These are phyloP conservation scores for Parus major DNA, from an alignment of 2,113 vertebrate genomes.

Conservation along the genomic window DNA sequence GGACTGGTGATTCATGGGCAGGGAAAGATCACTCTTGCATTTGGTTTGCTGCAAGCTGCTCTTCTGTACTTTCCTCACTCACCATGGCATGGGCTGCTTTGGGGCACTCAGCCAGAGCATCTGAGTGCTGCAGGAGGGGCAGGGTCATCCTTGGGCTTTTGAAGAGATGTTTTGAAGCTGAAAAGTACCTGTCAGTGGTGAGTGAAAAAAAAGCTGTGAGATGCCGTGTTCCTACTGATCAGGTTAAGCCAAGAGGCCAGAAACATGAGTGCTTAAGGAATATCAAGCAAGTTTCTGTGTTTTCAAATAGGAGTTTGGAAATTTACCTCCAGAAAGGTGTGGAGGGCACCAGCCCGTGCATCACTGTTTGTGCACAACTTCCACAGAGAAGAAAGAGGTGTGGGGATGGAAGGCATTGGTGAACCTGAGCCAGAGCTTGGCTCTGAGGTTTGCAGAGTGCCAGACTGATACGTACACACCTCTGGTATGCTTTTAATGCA, in stretches of 20 bases:
- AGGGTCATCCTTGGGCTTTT: neutral
- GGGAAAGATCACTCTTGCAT: neutral
- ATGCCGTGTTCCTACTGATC: neutral
- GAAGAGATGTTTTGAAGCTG: neutral
- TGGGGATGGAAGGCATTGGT: neutral
- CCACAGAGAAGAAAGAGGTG: accelerated
- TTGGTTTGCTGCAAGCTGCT: neutral
- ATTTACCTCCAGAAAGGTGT: neutral
- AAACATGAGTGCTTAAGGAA: neutral
- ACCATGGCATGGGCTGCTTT: accelerated
- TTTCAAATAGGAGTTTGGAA: neutral
- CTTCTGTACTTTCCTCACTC: neutral
- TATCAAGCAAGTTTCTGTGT: neutral
- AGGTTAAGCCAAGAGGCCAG: neutral
- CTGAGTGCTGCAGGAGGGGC: neutral
- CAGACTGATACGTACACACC: neutral
- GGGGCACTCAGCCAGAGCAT: neutral
- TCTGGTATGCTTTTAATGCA: neutral
- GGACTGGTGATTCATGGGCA: neutral
- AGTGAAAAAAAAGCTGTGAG: neutral
- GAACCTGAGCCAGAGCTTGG: neutral
- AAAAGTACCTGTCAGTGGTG: neutral
- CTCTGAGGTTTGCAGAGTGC: neutral
- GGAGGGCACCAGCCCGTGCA: accelerated
- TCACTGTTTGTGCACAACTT: neutral